Base-by-base conservation (phyloP, 2,113 vertebrate species). In the Salminus brasiliensis region DNA sequence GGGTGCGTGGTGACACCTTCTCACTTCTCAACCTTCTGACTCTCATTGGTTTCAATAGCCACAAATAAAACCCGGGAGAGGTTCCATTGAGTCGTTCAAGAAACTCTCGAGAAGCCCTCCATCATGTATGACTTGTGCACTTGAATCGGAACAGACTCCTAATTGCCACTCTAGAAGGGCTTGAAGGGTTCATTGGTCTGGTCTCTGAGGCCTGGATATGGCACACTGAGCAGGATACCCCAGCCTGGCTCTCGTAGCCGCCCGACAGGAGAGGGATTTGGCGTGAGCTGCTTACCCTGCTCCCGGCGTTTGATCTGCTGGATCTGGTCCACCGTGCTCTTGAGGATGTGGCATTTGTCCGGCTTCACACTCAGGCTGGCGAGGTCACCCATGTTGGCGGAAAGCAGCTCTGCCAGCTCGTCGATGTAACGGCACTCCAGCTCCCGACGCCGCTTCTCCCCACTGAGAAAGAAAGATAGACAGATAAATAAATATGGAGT, bases 291-390 rank as follows among this genome's bases (percentile, higher is more conserved):
- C 74, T 84, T 88, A 98, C 97, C 96, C 93, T 95, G 96, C 86
- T 98, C 95, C 36, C 95, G 91, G 81, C 95, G 95, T 85, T 96
- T 97, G 92, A 98, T 95, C 90, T 96, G 93, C 93, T 98, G 97
- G 92, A 98, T 97, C 92, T 98, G 97, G 86, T 97, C 95, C 73
- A 98, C 95, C 0, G 96, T 97, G 87, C 95, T 97, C 80, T 95
- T 96, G 18, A 98, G 93, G 88, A 98, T 96, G 91, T 95, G 96
- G 93, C 96, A 97, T 94, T 97, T 97, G 92, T 98, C 97, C 0
- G 97, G 97, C 83, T 98, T 98, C 86, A 95, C 93, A 5, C 94
- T 98, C 85, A 98, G 91, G 29, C 93, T 94, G 92, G 96, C 94
- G 16, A 98, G 97, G 89, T 97, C 95, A 23, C 93, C 93, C 77